phyloP scores from a whole-genome alignment of 2,797 vertebrate genomes.

The Tragelaphus eurycerus region DNA sequence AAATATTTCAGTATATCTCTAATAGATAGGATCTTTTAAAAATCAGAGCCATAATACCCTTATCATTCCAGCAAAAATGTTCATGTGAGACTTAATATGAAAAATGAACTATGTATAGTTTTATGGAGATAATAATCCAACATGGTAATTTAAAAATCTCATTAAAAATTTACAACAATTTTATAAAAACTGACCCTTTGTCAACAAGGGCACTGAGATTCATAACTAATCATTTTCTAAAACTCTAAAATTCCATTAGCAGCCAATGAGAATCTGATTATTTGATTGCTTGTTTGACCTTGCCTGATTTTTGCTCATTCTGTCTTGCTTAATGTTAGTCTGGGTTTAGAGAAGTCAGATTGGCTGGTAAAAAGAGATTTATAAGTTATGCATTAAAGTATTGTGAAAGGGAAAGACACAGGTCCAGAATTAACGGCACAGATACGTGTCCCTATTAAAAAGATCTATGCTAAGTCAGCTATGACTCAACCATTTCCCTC shows the following conservation, averaged over 20 bases:
- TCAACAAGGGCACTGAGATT: conserved; percentile 77
- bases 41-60: neutral
- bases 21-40: neutral
- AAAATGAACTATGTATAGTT: conserved; percentile 7
- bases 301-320: conserved; percentile 79
- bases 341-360: conserved; percentile 78
- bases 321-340: conserved; percentile 69
- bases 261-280: conserved; percentile 78
- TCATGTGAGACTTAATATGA: conserved; percentile 11
- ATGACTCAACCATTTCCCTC: conserved; percentile 69
- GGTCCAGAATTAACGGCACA: conserved; percentile 77
- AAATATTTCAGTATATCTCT: conserved; percentile 30
- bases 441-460: conserved; percentile 76
- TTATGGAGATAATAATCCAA: conserved; percentile 35
- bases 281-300: conserved; percentile 80
- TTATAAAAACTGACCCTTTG: conserved; percentile 68
- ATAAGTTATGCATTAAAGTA: conserved; percentile 78
- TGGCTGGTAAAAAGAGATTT: conserved; percentile 79
- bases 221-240: conserved; percentile 68
- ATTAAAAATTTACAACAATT: conserved; percentile 59
- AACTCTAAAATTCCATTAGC: conserved; percentile 74
- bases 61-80: conserved; percentile 4
- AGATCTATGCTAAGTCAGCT: conserved; percentile 71
- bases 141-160: conserved; percentile 35
- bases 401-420: conserved; percentile 76